Evolutionary conservation across 2,888 invertebrate genomes (phyloP).

Genomic region (Orthonychiurus folsomi): DNA sequence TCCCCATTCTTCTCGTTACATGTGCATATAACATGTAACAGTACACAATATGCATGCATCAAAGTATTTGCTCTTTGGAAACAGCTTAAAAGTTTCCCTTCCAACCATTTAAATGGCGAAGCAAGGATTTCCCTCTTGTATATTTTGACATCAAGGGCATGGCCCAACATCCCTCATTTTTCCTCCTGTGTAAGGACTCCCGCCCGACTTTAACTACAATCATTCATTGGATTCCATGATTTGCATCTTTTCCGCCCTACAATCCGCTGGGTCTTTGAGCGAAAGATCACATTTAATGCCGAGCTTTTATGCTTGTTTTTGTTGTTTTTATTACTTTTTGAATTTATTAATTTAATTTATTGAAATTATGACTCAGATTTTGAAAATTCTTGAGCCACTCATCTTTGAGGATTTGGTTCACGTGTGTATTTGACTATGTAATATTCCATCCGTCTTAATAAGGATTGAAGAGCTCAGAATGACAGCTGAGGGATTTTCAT

Average conservation of each 20-base stretch:
- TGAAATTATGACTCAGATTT: too few relatives aligned
- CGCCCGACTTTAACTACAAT: not conserved
- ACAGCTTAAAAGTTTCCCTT: too few relatives aligned
- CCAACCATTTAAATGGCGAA: not conserved
- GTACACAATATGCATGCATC: too few relatives aligned
- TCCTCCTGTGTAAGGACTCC: too few relatives aligned
- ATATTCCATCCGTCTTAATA: not conserved
- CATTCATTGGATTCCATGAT: conserved; percentile 22
- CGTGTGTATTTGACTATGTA: too few relatives aligned
- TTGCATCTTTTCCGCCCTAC: conserved; percentile 16
- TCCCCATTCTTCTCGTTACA: too few relatives aligned
- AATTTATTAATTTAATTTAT: too few relatives aligned
- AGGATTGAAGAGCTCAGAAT: not conserved
- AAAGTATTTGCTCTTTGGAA: too few relatives aligned
- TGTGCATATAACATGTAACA: too few relatives aligned
- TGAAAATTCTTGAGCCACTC: too few relatives aligned
- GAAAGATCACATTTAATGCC: not conserved
- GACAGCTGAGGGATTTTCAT: not conserved
- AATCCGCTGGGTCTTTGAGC: not conserved
- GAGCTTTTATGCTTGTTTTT: too few relatives aligned
- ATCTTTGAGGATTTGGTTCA: not conserved
- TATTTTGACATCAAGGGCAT: not conserved
- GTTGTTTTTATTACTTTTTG: too few relatives aligned
- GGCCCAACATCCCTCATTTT: not conserved
- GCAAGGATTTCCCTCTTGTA: not conserved